Conservation (phyloP, 2,888 invertebrate species). For the Rhorus exstirpatorius region DNA sequence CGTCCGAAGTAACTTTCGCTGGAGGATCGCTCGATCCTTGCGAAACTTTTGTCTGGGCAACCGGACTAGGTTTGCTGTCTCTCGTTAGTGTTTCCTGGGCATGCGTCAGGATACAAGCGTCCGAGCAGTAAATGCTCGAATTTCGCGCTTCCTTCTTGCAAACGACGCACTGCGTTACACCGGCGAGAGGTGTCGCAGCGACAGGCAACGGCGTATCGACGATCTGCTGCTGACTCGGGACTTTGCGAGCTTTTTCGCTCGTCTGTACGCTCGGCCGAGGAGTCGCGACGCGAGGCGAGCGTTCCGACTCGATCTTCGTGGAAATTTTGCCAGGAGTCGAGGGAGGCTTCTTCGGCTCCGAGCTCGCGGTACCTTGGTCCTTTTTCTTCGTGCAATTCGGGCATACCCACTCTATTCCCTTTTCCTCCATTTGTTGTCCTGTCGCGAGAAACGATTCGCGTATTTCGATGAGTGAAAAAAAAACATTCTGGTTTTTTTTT, state of each 20-base stretch:
- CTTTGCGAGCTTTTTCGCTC: not conserved
- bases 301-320: conserved; percentile 38
- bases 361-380: conserved; percentile 75
- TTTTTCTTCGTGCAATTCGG: conserved; percentile 92
- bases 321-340: conserved; percentile 31
- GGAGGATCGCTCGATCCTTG: conserved; percentile 72
- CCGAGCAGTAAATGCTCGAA: conserved; percentile 96
- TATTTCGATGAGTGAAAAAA: not conserved
- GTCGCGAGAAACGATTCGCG: conserved; percentile 45
- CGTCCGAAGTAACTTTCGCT: conserved; percentile 76
- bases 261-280: not conserved
- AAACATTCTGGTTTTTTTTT: too few relatives aligned
- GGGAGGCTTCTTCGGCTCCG: conserved; percentile 53
- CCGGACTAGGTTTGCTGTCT: conserved; percentile 78
- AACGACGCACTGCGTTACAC: conserved; percentile 89
- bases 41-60: conserved; percentile 74
- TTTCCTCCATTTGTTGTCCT: conserved; percentile 95
- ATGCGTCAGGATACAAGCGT: conserved; percentile 94
- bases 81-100: conserved; percentile 89
- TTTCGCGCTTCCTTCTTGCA: conserved; percentile 92
- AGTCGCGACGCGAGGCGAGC: not conserved
- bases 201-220: conserved; percentile 4
- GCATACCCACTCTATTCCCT: conserved; percentile 96
- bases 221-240: conserved; percentile 14
- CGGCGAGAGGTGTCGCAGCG: conserved; percentile 40